Conservation (phyloP, 2,888 invertebrate genomes). For the Gandaritis pyraliata region DNA sequence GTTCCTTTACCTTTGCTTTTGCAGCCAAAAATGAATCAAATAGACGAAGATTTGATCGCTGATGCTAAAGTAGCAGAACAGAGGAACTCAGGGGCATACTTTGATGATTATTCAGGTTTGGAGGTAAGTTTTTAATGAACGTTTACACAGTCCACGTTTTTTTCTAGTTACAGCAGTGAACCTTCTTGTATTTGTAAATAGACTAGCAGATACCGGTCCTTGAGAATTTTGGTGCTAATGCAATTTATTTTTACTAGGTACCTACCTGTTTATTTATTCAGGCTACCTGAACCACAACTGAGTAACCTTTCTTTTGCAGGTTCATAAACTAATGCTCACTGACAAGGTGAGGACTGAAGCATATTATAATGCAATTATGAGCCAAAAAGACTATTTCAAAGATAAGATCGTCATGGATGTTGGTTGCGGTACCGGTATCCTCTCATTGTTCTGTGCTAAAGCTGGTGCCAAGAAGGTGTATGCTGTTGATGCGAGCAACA, state of each 20-base stretch:
- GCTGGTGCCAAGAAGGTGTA: slow-evolving; percentile 95
- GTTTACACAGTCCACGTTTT: background rate
- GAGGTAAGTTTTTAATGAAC: slow-evolving; percentile 13
- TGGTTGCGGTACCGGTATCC: slow-evolving; percentile 94
- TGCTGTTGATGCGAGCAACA: slow-evolving; percentile 92
- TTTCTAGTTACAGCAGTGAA: background rate
- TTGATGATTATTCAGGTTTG: slow-evolving; percentile 23
- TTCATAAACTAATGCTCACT: slow-evolving; percentile 91
- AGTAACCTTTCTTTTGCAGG: slow-evolving; percentile 68
- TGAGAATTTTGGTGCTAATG: too few relatives aligned
- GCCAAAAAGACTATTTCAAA: slow-evolving; percentile 86
- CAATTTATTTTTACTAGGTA: too few relatives aligned
- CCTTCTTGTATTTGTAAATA: too few relatives aligned
- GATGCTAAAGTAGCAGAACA: slow-evolving; percentile 4
- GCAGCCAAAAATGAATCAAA: background rate
- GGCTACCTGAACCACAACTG: background rate
- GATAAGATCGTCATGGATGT: slow-evolving; percentile 94
- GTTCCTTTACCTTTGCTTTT: too few relatives aligned
- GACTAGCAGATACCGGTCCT: too few relatives aligned
- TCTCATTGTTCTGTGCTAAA: slow-evolving; percentile 94
- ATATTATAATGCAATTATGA: slow-evolving; percentile 91
- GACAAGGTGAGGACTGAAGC: slow-evolving; percentile 90
- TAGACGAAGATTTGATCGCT: slow-evolving; percentile 13
- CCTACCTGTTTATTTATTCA: too few relatives aligned
- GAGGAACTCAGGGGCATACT: slow-evolving; percentile 12